Evolutionary conservation across 2,797 vertebrate species (phyloP).

Genomic region (Onychomys torridus): DNA sequence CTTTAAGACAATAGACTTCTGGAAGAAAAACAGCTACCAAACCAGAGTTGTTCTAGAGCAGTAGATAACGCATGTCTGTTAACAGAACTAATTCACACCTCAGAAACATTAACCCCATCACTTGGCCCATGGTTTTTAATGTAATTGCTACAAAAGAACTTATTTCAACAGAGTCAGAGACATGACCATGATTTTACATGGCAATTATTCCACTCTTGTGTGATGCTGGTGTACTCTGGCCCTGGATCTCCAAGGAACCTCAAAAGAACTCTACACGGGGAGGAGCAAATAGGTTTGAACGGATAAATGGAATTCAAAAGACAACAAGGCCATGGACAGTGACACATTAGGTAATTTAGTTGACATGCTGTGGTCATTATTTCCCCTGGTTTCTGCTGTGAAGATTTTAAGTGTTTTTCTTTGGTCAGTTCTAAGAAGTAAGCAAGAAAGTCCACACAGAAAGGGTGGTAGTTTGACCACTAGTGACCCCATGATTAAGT

Average conservation of each 20-base stretch:
- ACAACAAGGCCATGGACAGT: neutral
- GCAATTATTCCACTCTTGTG: neutral
- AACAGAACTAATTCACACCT: neutral
- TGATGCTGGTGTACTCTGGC: neutral
- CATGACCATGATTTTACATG: neutral
- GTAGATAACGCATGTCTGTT: neutral
- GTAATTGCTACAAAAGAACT: neutral
- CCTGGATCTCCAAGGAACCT: constrained; percentile 13
- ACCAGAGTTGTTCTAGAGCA: neutral
- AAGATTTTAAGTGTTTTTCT: constrained; percentile 21
- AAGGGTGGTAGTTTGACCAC: neutral
- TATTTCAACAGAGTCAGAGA: constrained; percentile 1
- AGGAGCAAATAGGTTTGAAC: neutral
- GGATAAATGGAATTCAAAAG: constrained; percentile 55
- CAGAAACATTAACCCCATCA: constrained; percentile 6
- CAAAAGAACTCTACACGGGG: neutral
- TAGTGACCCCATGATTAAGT: neutral
- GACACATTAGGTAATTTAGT: neutral
- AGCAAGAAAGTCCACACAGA: neutral
- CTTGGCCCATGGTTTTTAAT: neutral
- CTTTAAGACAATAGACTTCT: too few relatives aligned
- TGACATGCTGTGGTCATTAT: constrained; percentile 21
- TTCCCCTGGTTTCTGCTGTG: neutral
- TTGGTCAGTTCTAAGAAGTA: constrained; percentile 31
- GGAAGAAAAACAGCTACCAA: neutral